These are phyloP conservation scores for Araneus ventricosus DNA, from an alignment of 1,140 invertebrate species.

Conservation along the genomic window DNA sequence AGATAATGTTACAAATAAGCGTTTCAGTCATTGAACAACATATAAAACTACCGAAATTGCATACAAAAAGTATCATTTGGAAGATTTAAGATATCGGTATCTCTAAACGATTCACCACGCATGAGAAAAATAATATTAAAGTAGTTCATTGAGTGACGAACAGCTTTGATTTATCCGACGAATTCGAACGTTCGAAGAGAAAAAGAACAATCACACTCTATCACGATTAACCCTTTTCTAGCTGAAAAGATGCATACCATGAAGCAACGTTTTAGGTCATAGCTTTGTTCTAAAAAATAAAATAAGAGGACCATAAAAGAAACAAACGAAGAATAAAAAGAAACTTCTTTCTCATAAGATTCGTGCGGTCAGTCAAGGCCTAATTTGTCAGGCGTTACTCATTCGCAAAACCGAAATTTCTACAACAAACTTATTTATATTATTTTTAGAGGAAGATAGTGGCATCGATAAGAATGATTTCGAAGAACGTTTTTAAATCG, in stretches of 20 bases:
- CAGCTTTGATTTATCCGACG: not conserved
- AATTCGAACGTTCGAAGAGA: not conserved
- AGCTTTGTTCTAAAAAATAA: not conserved
- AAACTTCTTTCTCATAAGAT: not conserved
- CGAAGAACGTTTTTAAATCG: not conserved
- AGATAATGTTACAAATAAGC: too few relatives aligned
- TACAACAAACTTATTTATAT: not conserved
- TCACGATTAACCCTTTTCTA: slow-evolving; percentile 39
- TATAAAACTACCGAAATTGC: not conserved
- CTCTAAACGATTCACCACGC: not conserved
- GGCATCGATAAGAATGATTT: not conserved
- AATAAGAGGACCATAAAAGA: not conserved
- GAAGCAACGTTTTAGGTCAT: slow-evolving; percentile 45
- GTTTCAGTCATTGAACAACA: too few relatives aligned
- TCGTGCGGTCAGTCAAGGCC: not conserved
- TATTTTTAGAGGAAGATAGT: not conserved
- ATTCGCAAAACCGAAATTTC: slow-evolving; percentile 6
- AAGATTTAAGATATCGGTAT: not conserved
- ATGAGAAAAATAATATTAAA: not conserved
- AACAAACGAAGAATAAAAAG: not conserved
- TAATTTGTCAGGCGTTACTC: not conserved
- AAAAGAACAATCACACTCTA: not conserved
- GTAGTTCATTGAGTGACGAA: not conserved
- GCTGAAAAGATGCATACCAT: not conserved
- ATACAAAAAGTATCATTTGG: not conserved